Conservation (phyloP, 2,113 vertebrate species). For the Tetrax tetrax region DNA sequence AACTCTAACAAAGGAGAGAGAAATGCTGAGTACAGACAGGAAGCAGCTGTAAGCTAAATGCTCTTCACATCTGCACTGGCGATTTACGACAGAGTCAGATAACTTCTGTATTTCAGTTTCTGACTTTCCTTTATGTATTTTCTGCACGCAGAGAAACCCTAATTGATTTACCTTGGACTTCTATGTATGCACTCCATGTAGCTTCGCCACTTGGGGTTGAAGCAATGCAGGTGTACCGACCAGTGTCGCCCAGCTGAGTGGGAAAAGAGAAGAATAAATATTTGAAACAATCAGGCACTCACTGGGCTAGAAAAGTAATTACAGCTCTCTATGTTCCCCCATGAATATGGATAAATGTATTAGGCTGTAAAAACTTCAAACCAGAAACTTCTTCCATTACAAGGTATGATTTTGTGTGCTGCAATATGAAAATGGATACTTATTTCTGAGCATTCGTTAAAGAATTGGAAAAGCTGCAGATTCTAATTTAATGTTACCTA, state of each 20-base stretch:
- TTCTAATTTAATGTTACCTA: not conserved
- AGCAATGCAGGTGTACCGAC: slow-evolving; percentile 92
- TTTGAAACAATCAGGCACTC: slow-evolving; percentile 62
- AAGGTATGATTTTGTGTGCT: not conserved
- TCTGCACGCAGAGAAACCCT: not conserved
- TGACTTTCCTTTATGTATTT: not conserved
- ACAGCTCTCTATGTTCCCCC: not conserved
- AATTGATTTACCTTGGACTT: slow-evolving; percentile 89
- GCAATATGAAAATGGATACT: not conserved
- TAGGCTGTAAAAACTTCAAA: not conserved
- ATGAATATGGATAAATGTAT: slow-evolving; percentile 34
- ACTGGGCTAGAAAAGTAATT: slow-evolving; percentile 66
- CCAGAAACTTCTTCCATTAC: not conserved
- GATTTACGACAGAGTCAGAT: not conserved
- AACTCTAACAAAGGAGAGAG: slow-evolving; percentile 81
- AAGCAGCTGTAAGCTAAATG: not conserved
- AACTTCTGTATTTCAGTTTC: not conserved
- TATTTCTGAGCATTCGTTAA: not conserved
- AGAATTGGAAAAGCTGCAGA: not conserved
- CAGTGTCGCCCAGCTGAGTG: slow-evolving; percentile 90
- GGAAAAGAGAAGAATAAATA: slow-evolving; percentile 49
- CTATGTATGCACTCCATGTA: slow-evolving; percentile 92
- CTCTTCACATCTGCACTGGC: not conserved
- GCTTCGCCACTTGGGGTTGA: slow-evolving; percentile 96
- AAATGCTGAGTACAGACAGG: not conserved